Percentiles rank a stretch among this genome's conserved stretches.
Evolutionary conservation across 2,113 vertebrate species (phyloP).

Genomic region (Petrocephalus zakoni): DNA sequence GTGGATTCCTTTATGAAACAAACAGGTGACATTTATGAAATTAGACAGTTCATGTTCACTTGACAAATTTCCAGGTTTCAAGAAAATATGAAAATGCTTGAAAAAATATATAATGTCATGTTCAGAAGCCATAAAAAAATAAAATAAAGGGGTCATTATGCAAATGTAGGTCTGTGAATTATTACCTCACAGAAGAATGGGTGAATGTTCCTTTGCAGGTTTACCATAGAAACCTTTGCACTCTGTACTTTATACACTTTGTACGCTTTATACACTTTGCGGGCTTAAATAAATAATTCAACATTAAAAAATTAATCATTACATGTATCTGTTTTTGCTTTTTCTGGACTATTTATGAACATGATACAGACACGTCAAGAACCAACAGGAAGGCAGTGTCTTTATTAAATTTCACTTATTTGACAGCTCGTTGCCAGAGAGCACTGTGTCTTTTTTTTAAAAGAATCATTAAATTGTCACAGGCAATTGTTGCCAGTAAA

Average conservation of each 20-base stretch:
- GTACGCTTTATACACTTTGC: neutral
- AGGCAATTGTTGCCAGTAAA: neutral
- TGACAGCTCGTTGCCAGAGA: neutral
- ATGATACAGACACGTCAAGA: neutral
- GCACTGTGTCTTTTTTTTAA: neutral
- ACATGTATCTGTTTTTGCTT: neutral
- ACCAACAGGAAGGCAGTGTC: neutral
- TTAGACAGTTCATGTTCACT: neutral
- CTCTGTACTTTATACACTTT: neutral
- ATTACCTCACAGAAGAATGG: neutral
- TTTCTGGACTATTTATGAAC: neutral
- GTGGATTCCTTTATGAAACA: neutral
- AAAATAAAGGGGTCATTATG: neutral
- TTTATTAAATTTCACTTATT: neutral
- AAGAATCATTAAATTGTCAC: constrained; percentile 1
- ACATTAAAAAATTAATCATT: neutral
- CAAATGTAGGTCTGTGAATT: neutral
- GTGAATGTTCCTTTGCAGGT: neutral
- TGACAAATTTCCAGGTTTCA: constrained; percentile 7
- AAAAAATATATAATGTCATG: neutral
- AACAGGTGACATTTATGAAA: constrained; percentile 2
- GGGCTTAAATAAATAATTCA: neutral
- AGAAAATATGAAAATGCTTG: neutral
- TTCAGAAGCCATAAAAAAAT: neutral
- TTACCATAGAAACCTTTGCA: neutral